Base-by-base conservation (phyloP, 2,888 invertebrate genomes). In the Micropterix aruncella region DNA sequence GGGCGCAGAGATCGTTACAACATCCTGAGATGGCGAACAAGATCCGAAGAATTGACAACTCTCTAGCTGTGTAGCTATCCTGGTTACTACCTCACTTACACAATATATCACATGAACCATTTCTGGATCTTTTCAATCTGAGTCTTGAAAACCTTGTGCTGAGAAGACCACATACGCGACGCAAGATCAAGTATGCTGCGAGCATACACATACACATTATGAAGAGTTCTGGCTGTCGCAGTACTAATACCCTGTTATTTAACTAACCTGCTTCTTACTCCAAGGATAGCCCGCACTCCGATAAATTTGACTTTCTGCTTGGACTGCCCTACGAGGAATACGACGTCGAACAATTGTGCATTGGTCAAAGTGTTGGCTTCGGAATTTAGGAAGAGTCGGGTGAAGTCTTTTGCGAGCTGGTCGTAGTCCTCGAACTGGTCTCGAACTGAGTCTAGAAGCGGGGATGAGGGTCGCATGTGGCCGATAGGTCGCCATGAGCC, bases 381-480 rank as follows among this genome's bases (percentile, higher is more conserved):
- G 54, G 76, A 80, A 63, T 92, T 91, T 45, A 91, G 74, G 67
- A 93, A 93, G 54, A 87, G 87, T 54, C 82, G 74, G 5, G 90
- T 88, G 61, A 93, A 93, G 65, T 93, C 93, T 64, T 90, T 91
- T 27, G 92, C 91, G 45, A 93, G 70, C 60, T 91, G 90, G 62
- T 93, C 93, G 66, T 92, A 91, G 64, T 91, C 90, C 65, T 93
- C 93, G 60, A 93, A 93, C 59, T 90, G 86, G 67, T 93, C 93
- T 54, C 92, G 73, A 37, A 93, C 92, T 3, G 91, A 91, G 64
- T 94, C 93, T 52, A 93, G 70, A 36, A 94, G 74, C 1, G 93
- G 93, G 16, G 91, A 91, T 1, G 91, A 92, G 1, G 93, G 92
- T 56, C 93, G 73, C 92, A 92, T 92, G 63, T 92, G 92, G 51